These are phyloP conservation scores for Anthonomus grandis DNA, from an alignment of 1,140 invertebrate genomes.

Conservation along the genomic window DNA sequence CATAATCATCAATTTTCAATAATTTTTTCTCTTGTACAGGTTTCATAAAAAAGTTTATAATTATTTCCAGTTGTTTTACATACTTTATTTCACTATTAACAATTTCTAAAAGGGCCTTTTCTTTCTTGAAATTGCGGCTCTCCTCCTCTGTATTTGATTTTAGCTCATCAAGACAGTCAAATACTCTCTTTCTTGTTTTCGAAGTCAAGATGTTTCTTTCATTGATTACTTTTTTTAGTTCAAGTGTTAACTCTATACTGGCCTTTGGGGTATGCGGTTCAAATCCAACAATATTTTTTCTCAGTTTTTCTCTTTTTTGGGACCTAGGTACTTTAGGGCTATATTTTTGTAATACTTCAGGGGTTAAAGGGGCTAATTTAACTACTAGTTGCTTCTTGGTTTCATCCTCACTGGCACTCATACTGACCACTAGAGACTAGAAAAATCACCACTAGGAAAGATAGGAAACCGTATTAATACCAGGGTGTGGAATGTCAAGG, in stretches of 20 bases:
- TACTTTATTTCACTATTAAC: constrained; percentile 70
- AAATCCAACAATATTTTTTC: not conserved
- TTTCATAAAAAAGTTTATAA: constrained; percentile 67
- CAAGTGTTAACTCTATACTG: constrained; percentile 56
- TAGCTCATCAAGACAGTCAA: constrained; percentile 52
- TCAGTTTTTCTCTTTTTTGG: not conserved
- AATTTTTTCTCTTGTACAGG: constrained; percentile 61
- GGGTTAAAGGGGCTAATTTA: constrained; percentile 12
- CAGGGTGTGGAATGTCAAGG: too few relatives aligned
- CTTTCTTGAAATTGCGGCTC: constrained; percentile 51
- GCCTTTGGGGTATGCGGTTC: constrained; percentile 45
- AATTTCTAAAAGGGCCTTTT: constrained; percentile 63
- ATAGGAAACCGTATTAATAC: too few relatives aligned
- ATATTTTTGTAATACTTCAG: constrained; percentile 10
- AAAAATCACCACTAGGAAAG: too few relatives aligned
- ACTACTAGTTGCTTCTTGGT: constrained; percentile 6
- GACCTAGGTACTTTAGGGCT: not conserved
- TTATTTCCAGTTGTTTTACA: constrained; percentile 62
- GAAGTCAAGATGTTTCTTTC: constrained; percentile 62
- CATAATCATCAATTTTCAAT: constrained; percentile 51
- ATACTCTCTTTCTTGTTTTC: constrained; percentile 57
- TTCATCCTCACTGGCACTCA: too few relatives aligned
- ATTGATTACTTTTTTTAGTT: constrained; percentile 58
- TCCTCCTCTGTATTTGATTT: constrained; percentile 48
- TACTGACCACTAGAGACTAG: too few relatives aligned